phyloP scores from a whole-genome alignment of 2,797 vertebrate species.

The Mormyrus proboscirostris region DNA sequence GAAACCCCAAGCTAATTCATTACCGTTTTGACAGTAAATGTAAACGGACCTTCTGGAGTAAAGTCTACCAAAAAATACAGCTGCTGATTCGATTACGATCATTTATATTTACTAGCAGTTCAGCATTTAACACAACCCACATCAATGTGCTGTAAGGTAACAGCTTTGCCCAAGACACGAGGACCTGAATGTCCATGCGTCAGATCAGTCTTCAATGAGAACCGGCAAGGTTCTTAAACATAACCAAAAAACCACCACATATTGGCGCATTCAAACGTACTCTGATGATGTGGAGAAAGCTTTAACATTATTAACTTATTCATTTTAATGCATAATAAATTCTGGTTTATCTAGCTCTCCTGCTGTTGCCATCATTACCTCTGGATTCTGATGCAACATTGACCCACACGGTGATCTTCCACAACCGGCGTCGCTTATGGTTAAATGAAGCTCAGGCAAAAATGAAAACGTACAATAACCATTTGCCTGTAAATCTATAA shows the following conservation, averaged over 20 bases:
- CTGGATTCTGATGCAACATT: conserved; percentile 79
- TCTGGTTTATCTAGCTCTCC: conserved; percentile 63
- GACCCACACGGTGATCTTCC: conserved; percentile 55
- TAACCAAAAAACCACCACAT: neutral
- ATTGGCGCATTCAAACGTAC: neutral
- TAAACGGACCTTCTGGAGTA: neutral
- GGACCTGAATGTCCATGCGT: neutral
- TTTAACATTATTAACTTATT: neutral
- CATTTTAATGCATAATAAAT: neutral
- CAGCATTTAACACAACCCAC: neutral
- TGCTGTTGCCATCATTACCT: conserved; percentile 61
- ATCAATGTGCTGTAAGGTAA: neutral
- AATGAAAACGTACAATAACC: neutral
- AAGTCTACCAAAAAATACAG: neutral
- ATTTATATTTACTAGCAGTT: neutral
- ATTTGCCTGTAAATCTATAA: neutral
- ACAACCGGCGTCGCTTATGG: conserved; percentile 34
- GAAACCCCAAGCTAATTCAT: neutral
- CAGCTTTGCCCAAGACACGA: neutral
- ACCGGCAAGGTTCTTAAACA: neutral
- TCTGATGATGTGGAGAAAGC: neutral
- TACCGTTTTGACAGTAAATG: neutral
- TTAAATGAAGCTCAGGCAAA: neutral
- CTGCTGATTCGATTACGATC: neutral
- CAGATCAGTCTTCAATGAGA: neutral